A percentile compares a stretch with the other conserved stretches of the same genome.
Conservation (phyloP, 2,113 vertebrate genomes). For the Orthonyx spaldingii region DNA sequence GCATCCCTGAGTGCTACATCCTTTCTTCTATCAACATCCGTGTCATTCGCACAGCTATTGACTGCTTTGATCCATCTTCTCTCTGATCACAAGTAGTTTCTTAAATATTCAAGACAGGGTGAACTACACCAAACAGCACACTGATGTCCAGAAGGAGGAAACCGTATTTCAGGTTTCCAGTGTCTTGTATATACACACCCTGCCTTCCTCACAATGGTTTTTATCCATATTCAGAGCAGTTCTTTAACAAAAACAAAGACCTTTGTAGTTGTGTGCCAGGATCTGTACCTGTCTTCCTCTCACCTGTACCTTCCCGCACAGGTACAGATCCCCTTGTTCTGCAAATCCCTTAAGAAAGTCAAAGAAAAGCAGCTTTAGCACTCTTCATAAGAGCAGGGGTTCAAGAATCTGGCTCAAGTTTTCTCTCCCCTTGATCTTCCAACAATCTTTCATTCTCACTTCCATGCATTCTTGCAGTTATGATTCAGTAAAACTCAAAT, state of each 20-base stretch:
- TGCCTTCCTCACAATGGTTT: not conserved
- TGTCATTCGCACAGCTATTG: not conserved
- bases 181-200: not conserved
- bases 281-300: not conserved
- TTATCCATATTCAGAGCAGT: not conserved
- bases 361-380: not conserved
- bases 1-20: not conserved
- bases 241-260: not conserved
- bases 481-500: not conserved
- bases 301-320: not conserved
- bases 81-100: not conserved
- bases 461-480: not conserved
- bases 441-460: not conserved
- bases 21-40: not conserved
- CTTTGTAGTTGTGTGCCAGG: not conserved
- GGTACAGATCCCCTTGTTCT: not conserved
- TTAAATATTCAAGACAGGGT: not conserved
- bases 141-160: not conserved
- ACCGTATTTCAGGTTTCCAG: fast-evolving
- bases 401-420: not conserved
- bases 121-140: not conserved
- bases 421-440: not conserved
- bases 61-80: not conserved
- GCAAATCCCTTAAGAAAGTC: not conserved
- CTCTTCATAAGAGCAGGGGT: not conserved